Evolutionary conservation across 2,888 invertebrate genomes (phyloP), one percentile per base, ranked within the genome.

Genomic region (Epirrita christyi): DNA sequence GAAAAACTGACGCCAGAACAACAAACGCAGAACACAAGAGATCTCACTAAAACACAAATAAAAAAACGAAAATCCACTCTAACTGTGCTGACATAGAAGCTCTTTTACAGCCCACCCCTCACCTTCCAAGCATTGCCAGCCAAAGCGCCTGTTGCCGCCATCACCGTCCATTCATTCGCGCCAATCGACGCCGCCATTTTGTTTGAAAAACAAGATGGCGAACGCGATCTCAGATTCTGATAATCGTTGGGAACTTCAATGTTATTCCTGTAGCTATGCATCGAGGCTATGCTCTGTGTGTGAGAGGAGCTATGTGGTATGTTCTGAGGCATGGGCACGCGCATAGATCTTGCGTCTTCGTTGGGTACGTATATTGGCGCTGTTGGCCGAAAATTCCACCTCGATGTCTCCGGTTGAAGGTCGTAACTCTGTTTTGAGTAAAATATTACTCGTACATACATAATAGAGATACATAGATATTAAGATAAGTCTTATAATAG

Each of bases 121-220:
- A 92, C 92, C 92, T 92, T 92, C 92, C 92, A 92, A 59, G 87
- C 83, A 73, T 79, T 85, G 59, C 58, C 58, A 11, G 57, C 37
- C 53, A 58, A 58, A 69, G 86, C 80, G 63, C 81, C 81, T 55
- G 85, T 80, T 67, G 88, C 90, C 73, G 88, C 85, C 81, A 89
- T 83, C 63, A 88, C 78, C 70, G 89, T 86, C 92, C 92, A 92
- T 70, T 91, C 92, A 83, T 89, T 90, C 67, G 84, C 84, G 81
- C 90, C 89, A 80, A 87, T 84, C 61, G 90, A 87, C 61, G 90
- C 85, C 71, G 89, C 87, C 92, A 92, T 92, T 63, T 92, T 92
- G 81, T 91, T 92, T 0, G 92, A 92, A 57, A 90, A 92, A 80
- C 91, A 92, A 86, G 92, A 92, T 86, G 92, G 92, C 85, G 92